These are phyloP conservation scores for Malurus elegans DNA, from an alignment of 2,113 vertebrate genomes.

Conservation along the genomic window DNA sequence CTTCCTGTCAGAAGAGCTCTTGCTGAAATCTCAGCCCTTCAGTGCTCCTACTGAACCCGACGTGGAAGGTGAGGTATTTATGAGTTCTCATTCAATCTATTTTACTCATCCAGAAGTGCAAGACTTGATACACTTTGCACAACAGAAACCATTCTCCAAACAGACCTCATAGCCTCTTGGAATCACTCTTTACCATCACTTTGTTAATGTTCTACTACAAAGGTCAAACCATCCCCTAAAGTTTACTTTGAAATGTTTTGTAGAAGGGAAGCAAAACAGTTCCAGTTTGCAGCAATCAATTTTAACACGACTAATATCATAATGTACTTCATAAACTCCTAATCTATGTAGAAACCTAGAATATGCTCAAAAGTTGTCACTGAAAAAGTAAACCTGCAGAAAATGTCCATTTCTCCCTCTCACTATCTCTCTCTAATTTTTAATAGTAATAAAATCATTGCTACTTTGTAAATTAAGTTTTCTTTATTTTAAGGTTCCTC, in stretches of 20 bases:
- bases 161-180: background rate
- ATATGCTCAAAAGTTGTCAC: background rate
- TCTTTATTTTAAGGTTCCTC: background rate
- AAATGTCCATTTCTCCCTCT: background rate
- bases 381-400: background rate
- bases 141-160: background rate
- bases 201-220: background rate
- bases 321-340: background rate
- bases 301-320: background rate
- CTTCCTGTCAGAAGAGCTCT: background rate
- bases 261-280: background rate
- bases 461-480: background rate
- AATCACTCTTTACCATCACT: background rate
- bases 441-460: background rate
- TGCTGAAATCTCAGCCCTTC: background rate
- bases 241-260: background rate
- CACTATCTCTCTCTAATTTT: too few relatives aligned
- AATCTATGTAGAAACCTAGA: background rate
- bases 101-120: background rate
- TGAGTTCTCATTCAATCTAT: background rate
- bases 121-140: background rate
- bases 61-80: background rate
- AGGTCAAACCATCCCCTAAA: background rate
- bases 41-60: background rate
- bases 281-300: background rate